These are phyloP conservation scores for Noctua janthe DNA, from an alignment of 2,888 invertebrate species.

Conservation along the genomic window DNA sequence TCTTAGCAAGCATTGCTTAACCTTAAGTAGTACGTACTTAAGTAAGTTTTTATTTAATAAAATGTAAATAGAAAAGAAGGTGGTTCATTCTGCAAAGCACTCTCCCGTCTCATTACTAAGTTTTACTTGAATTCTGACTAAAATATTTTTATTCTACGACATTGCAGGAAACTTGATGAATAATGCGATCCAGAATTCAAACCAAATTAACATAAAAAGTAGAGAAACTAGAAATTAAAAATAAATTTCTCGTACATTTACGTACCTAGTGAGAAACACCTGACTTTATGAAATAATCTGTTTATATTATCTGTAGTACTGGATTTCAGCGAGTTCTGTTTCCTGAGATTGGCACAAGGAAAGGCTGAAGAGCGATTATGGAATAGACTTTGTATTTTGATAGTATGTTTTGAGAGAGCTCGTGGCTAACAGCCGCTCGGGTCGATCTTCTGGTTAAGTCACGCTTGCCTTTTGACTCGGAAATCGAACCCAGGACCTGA, in stretches of 20 bases:
- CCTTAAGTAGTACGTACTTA: not conserved
- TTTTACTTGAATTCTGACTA: conserved; percentile 2
- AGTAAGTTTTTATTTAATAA: not conserved
- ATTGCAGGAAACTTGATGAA: conserved; percentile 27
- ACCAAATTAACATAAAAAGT: conserved; percentile 31
- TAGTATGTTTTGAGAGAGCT: too few species aligned
- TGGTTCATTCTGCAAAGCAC: not conserved
- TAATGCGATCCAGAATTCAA: conserved; percentile 24
- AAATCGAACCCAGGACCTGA: too few species aligned
- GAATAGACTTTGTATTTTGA: not conserved
- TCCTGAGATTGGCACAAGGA: conserved; percentile 12
- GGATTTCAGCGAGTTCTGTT: conserved; percentile 39
- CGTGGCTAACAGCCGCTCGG: too few species aligned
- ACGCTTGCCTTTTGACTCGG: too few species aligned
- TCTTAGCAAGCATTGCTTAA: not conserved
- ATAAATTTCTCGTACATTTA: conserved; percentile 23
- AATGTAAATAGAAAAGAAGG: not conserved
- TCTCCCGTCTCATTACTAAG: conserved; percentile 11
- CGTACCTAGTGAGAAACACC: conserved; percentile 36
- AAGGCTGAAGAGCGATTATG: not conserved
- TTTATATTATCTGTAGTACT: conserved; percentile 40
- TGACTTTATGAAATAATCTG: conserved; percentile 57
- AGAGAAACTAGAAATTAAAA: conserved; percentile 13
- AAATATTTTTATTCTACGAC: not conserved
- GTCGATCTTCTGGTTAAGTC: too few species aligned